These are phyloP conservation scores for Nomada hirtipes DNA, from an alignment of 2,888 invertebrate species.

Conservation along the genomic window DNA sequence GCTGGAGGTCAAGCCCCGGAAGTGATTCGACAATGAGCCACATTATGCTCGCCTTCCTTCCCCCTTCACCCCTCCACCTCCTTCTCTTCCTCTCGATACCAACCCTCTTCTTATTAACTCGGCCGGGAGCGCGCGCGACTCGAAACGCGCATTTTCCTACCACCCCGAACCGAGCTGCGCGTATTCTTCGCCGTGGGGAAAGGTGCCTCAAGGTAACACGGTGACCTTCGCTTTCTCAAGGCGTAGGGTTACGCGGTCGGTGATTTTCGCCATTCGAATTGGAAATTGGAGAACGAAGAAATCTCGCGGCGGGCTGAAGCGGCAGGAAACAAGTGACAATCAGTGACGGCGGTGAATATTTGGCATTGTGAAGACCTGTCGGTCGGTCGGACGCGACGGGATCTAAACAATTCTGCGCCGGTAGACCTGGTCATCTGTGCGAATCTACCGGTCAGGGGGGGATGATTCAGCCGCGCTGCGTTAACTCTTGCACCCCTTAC, in stretches of 20 bases:
- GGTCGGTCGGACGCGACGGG: conserved; percentile 69
- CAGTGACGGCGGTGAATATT: conserved; percentile 75
- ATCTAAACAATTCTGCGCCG: conserved; percentile 65
- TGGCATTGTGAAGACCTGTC: conserved; percentile 78
- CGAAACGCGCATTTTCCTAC: conserved; percentile 25
- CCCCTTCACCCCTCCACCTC: conserved; percentile 38
- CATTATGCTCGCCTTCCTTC: conserved; percentile 67
- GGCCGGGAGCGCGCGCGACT: conserved; percentile 26
- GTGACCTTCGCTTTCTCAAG: conserved; percentile 79
- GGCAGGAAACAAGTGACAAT: conserved; percentile 83
- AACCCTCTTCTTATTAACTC: conserved; percentile 57
- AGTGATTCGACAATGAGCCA: conserved; percentile 77
- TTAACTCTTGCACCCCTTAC: conserved; percentile 49
- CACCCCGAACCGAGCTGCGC: neutral
- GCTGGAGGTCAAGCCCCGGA: conserved; percentile 79
- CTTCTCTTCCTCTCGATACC: conserved; percentile 37
- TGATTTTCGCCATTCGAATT: conserved; percentile 77
- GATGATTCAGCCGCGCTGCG: conserved; percentile 36
- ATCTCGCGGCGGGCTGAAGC: conserved; percentile 56
- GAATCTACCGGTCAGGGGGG: conserved; percentile 68
- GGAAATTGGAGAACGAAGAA: conserved; percentile 63
- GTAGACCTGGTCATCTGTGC: conserved; percentile 65
- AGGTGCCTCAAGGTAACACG: conserved; percentile 8
- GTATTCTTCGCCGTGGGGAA: conserved; percentile 28
- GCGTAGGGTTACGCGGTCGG: conserved; percentile 81